Evolutionary conservation across 2,888 invertebrate species (phyloP), one percentile per base, ranked within the genome.

Genomic region (Amorpha juglandis): DNA sequence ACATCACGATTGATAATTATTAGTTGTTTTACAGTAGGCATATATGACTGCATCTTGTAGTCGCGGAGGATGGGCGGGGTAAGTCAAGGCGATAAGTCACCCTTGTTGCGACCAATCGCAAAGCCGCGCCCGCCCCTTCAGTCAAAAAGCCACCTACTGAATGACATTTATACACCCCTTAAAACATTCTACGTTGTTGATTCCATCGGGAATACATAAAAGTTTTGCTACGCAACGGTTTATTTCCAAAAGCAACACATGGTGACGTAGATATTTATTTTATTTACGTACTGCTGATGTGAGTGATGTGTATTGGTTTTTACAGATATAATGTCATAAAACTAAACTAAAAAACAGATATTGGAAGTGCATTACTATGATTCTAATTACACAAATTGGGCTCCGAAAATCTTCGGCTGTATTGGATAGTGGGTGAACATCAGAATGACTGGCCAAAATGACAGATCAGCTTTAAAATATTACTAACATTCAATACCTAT

Each of bases 11-110:
- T 27, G 1, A 27, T 3, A 27, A 4, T 27, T 27, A 27, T 27
- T 27, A 4, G 27, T 27, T 27, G 27, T 3, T 27, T 27, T 27
- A 27, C 27, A 27, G 4, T 27, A 27, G 27, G 4, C 27, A 48
- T 69, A 50, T 65, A 64, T 50, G 63, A 63, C 53, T 72, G 73
- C 71, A 67, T 75, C 68, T 27, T 27, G 27, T 27, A 27, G 74
- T 71, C 75, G 76, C 77, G 80, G 69, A 71, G 73, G 73, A 81
- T 87, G 88, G 91, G 91, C 90, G 91, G 87, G 79, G 89, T 82
- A 87, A 92, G 90, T 89, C 88, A 90, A 89, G 91, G 86, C 89
- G 89, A 91, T 80, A 93, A 93, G 93, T 92, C 93, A 93, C 88
- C 84, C 87, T 79, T 76, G 82, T 77, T 77, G 71, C 83, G 83